Evolutionary conservation across 2,797 vertebrate species (phyloP).

Genomic region (Fratercula arctica): DNA sequence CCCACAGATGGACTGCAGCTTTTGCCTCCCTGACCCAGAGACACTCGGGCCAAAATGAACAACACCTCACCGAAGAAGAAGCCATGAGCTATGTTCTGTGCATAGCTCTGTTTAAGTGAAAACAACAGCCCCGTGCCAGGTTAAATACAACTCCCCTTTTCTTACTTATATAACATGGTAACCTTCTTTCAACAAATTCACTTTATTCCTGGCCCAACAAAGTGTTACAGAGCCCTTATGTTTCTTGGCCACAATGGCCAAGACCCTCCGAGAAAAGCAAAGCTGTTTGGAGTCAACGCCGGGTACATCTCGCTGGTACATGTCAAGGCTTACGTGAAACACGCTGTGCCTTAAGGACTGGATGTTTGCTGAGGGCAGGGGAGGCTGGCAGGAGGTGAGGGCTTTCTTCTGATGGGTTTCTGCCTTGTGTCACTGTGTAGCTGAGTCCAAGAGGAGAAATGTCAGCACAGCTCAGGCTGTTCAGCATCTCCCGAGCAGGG

Average conservation of each 20-base stretch:
- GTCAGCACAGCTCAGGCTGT: background rate
- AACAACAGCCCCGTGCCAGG: constrained; percentile 64
- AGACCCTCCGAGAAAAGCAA: background rate
- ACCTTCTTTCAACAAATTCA: constrained; percentile 44
- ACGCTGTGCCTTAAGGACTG: background rate
- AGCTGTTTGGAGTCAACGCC: accelerated
- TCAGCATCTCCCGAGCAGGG: background rate
- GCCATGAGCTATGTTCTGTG: constrained; percentile 17
- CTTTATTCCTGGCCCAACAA: constrained; percentile 28
- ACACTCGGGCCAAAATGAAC: constrained; percentile 56
- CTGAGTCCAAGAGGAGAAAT: background rate
- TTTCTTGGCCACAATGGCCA: constrained; percentile 37
- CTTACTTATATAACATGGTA: constrained; percentile 51
- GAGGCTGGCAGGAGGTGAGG: background rate
- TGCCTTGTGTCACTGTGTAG: background rate
- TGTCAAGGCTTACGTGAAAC: background rate
- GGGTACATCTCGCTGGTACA: background rate
- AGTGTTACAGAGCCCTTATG: constrained; percentile 1
- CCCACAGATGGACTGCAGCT: background rate
- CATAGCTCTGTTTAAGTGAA: constrained; percentile 54
- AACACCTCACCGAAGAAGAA: constrained; percentile 45
- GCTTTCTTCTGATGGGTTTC: background rate
- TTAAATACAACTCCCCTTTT: constrained; percentile 59
- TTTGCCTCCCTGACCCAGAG: background rate
- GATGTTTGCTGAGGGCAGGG: background rate